Evolutionary conservation across 2,113 vertebrate species (phyloP).

Genomic region (Anoplopoma fimbria): DNA sequence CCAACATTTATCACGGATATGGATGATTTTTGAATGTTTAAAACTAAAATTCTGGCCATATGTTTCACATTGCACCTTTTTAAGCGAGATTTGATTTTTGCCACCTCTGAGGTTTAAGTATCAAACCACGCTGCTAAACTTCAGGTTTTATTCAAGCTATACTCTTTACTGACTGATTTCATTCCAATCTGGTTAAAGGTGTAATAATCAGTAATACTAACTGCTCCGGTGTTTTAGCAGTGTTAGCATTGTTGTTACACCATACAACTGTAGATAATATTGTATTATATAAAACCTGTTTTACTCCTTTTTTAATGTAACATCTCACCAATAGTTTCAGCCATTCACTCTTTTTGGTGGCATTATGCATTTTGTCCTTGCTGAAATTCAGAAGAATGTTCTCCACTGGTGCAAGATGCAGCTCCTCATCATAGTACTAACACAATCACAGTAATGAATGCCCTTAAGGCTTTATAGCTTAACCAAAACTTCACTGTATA

Average conservation of each 20-base stretch:
- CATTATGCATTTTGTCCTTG: not conserved
- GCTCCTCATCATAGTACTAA: slow-evolving; percentile 4
- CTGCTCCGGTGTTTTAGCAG: not conserved
- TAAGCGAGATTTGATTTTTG: not conserved
- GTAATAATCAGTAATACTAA: not conserved
- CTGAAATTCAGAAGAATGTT: not conserved
- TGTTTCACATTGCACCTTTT: not conserved
- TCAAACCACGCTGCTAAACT: not conserved
- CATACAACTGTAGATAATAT: not conserved
- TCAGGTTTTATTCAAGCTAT: not conserved
- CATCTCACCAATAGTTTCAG: not conserved
- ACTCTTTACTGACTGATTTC: not conserved
- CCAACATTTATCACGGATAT: no score
- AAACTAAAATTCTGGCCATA: not conserved
- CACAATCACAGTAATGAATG: slow-evolving; percentile 2
- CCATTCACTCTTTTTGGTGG: not conserved
- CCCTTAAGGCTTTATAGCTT: not conserved
- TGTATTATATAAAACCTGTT: no score
- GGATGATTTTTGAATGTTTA: not conserved
- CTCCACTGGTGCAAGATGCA: not conserved
- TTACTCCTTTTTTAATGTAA: not conserved
- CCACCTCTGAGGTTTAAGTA: no score
- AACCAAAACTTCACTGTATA: not conserved
- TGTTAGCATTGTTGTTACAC: not conserved
- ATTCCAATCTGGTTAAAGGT: not conserved